A percentile compares a stretch with the other conserved stretches of the same genome.
Evolutionary conservation across 2,888 invertebrate species (phyloP).

Genomic region (Limnephilus auricula): DNA sequence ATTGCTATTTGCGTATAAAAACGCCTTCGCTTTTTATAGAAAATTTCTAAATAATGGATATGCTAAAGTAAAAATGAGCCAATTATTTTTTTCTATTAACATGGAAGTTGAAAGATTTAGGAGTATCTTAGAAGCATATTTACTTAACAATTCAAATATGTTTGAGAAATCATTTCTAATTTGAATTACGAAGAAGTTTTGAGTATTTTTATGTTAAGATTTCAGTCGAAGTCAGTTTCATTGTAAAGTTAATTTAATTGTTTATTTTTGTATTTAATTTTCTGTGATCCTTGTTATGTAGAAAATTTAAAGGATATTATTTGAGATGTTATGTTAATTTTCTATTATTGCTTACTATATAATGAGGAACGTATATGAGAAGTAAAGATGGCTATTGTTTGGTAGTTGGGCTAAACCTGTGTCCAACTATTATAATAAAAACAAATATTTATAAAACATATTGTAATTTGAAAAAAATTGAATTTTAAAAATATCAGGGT

Average conservation of each 20-base stretch:
- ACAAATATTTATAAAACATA: not conserved
- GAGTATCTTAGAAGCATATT: not conserved
- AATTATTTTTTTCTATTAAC: constrained; percentile 24
- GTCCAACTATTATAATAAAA: not conserved
- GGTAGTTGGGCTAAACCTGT: not conserved
- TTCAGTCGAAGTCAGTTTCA: not conserved
- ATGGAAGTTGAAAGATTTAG: constrained; percentile 11
- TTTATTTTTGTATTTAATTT: constrained; percentile 41
- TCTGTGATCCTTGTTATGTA: constrained; percentile 49
- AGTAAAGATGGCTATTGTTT: not conserved
- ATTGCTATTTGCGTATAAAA: not conserved
- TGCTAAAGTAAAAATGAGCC: constrained; percentile 19
- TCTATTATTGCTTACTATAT: constrained; percentile 17
- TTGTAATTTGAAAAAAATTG: constrained; percentile 29
- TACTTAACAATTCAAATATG: constrained; percentile 21
- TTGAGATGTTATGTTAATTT: constrained; percentile 39
- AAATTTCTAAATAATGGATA: not conserved
- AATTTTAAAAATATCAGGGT: constrained; percentile 59
- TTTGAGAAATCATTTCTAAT: constrained; percentile 6
- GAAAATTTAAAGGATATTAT: constrained; percentile 43
- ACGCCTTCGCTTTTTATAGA: not conserved
- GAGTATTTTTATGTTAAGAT: constrained; percentile 16
- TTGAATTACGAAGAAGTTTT: constrained; percentile 1
- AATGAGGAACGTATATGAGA: not conserved
- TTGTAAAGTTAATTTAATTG: constrained; percentile 22